A percentile compares a stretch with the other conserved stretches of the same genome.
phyloP scores from a whole-genome alignment of 2,888 invertebrate genomes.

The Lampropteryx suffumata region DNA sequence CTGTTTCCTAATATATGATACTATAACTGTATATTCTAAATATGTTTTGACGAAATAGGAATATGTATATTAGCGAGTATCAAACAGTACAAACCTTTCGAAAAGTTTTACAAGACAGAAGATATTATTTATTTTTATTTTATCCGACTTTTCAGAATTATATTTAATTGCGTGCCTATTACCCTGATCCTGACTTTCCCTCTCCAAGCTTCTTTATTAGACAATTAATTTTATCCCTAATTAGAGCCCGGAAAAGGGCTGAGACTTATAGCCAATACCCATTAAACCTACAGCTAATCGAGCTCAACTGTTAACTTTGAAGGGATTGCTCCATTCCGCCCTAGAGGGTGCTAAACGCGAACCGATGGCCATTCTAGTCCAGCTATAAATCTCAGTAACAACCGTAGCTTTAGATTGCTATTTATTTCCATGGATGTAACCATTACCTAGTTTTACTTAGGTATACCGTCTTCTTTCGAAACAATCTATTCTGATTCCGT shows the following conservation, averaged over 20 bases:
- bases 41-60: too few species aligned
- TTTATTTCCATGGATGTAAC: constrained; percentile 19
- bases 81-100: too few species aligned
- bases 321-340: constrained; percentile 46
- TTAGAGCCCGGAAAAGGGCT: constrained; percentile 38
- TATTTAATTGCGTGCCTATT: neutral
- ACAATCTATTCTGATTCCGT: neutral
- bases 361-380: constrained; percentile 59
- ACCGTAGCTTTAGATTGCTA: constrained; percentile 39
- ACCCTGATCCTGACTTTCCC: constrained; percentile 14
- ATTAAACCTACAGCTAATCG: constrained; percentile 49
- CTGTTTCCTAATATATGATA: too few species aligned
- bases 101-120: too few species aligned
- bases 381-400: constrained; percentile 72
- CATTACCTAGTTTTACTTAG: constrained; percentile 6
- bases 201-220: constrained; percentile 20
- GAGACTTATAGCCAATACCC: constrained; percentile 42
- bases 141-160: too few species aligned
- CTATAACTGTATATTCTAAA: too few species aligned
- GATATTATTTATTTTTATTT: too few species aligned
- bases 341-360: constrained; percentile 64
- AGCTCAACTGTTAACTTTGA: constrained; percentile 47
- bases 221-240: constrained; percentile 38
- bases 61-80: too few species aligned
- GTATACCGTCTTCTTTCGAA: neutral